Percentiles rank a stretch among this genome's conserved stretches.
phyloP scores from a whole-genome alignment of 2,888 invertebrate genomes.

The Melanostoma scalare region DNA sequence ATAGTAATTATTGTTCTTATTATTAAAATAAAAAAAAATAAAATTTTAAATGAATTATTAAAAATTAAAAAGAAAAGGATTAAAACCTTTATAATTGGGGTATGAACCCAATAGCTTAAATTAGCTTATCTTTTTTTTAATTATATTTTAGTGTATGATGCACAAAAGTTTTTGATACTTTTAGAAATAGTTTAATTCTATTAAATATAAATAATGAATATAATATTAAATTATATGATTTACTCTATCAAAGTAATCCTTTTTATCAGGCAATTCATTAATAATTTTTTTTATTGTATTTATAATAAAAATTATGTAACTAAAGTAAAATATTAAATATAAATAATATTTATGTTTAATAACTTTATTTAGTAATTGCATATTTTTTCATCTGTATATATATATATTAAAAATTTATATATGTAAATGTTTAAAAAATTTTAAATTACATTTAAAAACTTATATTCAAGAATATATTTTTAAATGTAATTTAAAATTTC shows the following conservation, averaged over 20 bases:
- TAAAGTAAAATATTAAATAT: constrained; percentile 57
- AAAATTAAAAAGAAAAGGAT: constrained; percentile 84
- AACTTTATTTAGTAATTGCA: constrained; percentile 44
- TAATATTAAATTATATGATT: constrained; percentile 81
- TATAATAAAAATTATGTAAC: neutral
- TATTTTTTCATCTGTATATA: too few relatives aligned
- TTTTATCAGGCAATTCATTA: constrained; percentile 77
- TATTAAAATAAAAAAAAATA: constrained; percentile 83
- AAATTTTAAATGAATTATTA: constrained; percentile 82
- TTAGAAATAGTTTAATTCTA: constrained; percentile 85
- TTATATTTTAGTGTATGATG: constrained; percentile 86
- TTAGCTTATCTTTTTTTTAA: constrained; percentile 84
- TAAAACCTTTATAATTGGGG: constrained; percentile 82
- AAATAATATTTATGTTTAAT: constrained; percentile 62
- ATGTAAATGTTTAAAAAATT: constrained; percentile 65
- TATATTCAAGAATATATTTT: constrained; percentile 67
- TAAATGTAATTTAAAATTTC: constrained; percentile 66
- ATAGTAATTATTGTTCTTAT: constrained; percentile 83
- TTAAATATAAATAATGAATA: constrained; percentile 82
- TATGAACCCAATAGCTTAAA: constrained; percentile 82
- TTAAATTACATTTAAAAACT: constrained; percentile 75
- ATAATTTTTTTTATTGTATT: constrained; percentile 1
- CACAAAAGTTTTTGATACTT: constrained; percentile 86
- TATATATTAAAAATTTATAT: constrained; percentile 65
- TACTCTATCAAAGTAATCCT: constrained; percentile 86